Evolutionary conservation across 2,113 vertebrate genomes (phyloP), one percentile per base, ranked within the genome.

Genomic region (Salvator merianae): DNA sequence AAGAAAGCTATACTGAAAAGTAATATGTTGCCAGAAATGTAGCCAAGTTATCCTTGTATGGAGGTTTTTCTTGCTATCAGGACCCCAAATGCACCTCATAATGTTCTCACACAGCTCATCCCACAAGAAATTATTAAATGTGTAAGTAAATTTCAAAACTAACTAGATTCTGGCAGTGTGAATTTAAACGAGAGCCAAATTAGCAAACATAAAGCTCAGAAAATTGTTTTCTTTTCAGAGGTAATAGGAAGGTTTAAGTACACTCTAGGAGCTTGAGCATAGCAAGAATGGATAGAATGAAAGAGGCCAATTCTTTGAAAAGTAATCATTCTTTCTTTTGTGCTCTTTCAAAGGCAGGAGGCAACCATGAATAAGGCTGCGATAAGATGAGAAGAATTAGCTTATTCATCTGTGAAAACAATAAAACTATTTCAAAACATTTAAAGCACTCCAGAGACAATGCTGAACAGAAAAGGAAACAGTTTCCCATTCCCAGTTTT

Each of bases 351-450:
- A 73, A 12, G 24, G 6, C 4, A 79, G 47, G 8, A 50, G 24
- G 16, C 36, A 63, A 13, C 47, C 2, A 69, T n/a, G 59, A 62
- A 59, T 63, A 71, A n/a, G 26, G 30, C 71, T 47, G 28, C 9
- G 30, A 79, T 36, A 28, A 72, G 20, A 73, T 59, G 34, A 82
- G 34, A 40, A 40, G 26, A 62, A 72, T 34, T 53, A 72, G 69
- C 6, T 55, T 40, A 26, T 55, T 81, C 34, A n/a, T 62, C 36
- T 62, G 66, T 82, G 70, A 32, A 59, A n/a, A 55, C 38, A 73
- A 36, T 62, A 86, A 34, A 86, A 82, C 16, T 22, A 34, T 77
- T 55, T 80, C 63, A 84, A 55, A 68, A 69, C 50, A 59, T 36
- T 69, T 69, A 36, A 78, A 43, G 20, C 20, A 55, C 14, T 26